Evolutionary conservation across 1,140 invertebrate genomes (phyloP), one percentile per base, ranked within the genome.

Genomic region (Leptopilina boulardi): DNA sequence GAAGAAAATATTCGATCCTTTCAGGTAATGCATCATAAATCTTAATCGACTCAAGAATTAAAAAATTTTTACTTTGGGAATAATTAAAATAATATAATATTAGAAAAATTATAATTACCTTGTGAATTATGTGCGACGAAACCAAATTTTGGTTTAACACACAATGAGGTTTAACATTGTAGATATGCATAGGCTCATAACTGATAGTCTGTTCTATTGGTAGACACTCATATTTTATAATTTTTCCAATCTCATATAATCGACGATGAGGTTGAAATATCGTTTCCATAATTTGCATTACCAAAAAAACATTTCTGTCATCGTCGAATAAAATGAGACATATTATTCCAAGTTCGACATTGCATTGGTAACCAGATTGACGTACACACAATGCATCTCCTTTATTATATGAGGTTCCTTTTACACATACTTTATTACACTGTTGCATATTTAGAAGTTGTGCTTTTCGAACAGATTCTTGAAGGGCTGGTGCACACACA

Each of bases 401-500:
- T 47, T 47, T 47, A 13, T 47, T 47, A 4, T 47, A 47, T 4
- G 44, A 1, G 11, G 44, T 47, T 47, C 13, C 44, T 47, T 47
- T 47, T 15, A 47, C 15, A n/a, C 11, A 15, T 13, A n/a, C 13
- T 47, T 13, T 15, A 47, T n/a, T 47, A 15, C 44, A 15, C 44
- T 47, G 10, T 47, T 47, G 44, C 3, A 47, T 15, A 47, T 47
- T 47, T 42, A 42, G 9, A 42, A 38, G 34, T 9, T 42, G 2
- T 42, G 41, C 41, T 42, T 42, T 42, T 42, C 41, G 41, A 42
- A 42, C 41, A 42, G 41, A 42, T 10, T 42, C 41, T 9, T 42
- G 9, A 42, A 42, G 3, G 9, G 34, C 34, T 21, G 56, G 54
- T 21, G 74, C 74, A 42, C 74, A 75, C 9, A 70, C 18, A 15